Evolutionary conservation across 2,113 vertebrate genomes (phyloP), one percentile per base, ranked within the genome.

Genomic region (Atrichornis clamosus): DNA sequence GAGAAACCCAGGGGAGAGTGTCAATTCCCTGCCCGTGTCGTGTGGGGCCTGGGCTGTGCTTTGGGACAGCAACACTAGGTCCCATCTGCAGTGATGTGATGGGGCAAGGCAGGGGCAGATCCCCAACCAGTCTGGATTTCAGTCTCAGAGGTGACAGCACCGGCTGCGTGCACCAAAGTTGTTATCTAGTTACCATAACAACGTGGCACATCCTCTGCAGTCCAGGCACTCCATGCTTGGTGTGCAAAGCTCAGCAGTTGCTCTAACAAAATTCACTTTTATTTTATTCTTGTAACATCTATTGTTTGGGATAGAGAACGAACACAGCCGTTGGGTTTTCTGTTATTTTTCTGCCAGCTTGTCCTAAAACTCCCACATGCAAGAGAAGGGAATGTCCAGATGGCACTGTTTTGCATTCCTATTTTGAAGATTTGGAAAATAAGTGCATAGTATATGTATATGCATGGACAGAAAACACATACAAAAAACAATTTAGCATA

Each of bases 161-260:
- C 1, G 44, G 76, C 93, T 59, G 37, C 20, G 24, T 94, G 81
- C 86, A 84, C 93, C 44, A 76, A 84, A 97, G 88, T 92, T 96
- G 90, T 92, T 91, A 44, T 96, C 91, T 92, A 89, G 97, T 97
- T 98, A 90, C 97, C 96, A 91, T 98, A 97, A 97, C 96, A 97
- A 97, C 88, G 4, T 93, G 93, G 91, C 37, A 26, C 92, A 91
- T 85, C 84, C 95, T 96, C 91, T 97, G 87, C 85, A 93, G 60
- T 89, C 94, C 39, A 26, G 89, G 94, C 96, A 56, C 92, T 79
- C 84, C 53, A 42, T 9, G 35, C 74, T 53, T 80, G 8, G 39
- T 55, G 35, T 70, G 46, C n/a, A 37, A 59, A 68, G 74, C 82
- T 95, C 75, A 87, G 93, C 86, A 67, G 37, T 86, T 93, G 39